These are phyloP conservation scores for Diadumene lineata DNA, from an alignment of 92 coral and sea anemone species.

Conservation along the genomic window DNA sequence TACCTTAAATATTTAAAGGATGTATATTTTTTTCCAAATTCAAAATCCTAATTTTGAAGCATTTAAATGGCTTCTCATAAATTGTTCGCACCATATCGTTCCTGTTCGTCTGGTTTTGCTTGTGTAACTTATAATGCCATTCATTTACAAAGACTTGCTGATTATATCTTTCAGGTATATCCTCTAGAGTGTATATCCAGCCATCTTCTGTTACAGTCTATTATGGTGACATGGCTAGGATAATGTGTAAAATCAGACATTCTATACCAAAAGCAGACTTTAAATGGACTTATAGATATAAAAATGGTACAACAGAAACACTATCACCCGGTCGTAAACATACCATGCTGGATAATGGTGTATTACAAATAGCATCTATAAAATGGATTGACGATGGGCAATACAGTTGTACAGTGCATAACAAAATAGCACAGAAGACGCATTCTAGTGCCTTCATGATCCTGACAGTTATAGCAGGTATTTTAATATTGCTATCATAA, in stretches of 20 bases:
- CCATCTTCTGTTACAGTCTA: slow-evolving; percentile 47
- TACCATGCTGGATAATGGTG: slow-evolving; percentile 58
- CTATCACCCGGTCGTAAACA: slow-evolving; percentile 44
- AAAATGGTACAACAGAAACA: slow-evolving; percentile 32
- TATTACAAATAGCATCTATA: slow-evolving; percentile 66
- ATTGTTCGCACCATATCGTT: no score
- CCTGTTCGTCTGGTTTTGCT: no score
- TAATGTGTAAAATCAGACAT: slow-evolving; percentile 66
- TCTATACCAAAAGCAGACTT: slow-evolving; percentile 59
- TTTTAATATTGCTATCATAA: background rate
- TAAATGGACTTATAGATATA: slow-evolving; percentile 56
- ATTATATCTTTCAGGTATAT: slow-evolving; percentile 58
- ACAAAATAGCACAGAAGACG: slow-evolving; percentile 37
- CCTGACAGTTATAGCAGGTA: slow-evolving; percentile 30
- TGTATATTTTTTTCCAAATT: no score
- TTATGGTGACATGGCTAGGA: slow-evolving; percentile 73
- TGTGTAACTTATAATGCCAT: no score
- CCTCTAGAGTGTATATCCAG: slow-evolving; percentile 61
- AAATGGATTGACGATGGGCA: slow-evolving; percentile 52
- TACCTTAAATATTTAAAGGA: no score
- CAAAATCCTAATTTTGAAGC: no score
- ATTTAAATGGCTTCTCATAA: no score
- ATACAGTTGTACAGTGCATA: slow-evolving; percentile 60
- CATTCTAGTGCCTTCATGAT: slow-evolving; percentile 40
- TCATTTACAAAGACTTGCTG: no score